Conservation (phyloP, 2,113 vertebrate species). For the Pampusana beccarii region DNA sequence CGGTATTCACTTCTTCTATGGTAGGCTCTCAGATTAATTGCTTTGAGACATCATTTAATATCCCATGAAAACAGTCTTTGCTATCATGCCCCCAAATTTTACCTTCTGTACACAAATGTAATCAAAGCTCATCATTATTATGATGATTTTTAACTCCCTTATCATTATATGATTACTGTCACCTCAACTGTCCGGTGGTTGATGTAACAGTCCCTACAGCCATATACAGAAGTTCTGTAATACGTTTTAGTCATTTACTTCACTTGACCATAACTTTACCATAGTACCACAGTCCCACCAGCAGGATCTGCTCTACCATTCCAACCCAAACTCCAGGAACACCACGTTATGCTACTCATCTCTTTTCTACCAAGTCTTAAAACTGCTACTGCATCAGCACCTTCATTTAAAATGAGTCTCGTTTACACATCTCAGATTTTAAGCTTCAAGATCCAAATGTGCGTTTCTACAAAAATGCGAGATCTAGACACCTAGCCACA, state of each 20-base stretch:
- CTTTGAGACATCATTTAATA: not conserved
- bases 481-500: not conserved
- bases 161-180: not conserved
- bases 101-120: not conserved
- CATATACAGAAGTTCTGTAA: not conserved
- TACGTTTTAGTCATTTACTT: not conserved
- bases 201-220: not conserved
- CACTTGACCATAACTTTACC: not conserved
- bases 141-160: not conserved
- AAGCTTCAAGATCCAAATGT: not conserved
- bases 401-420: slow-evolving; percentile 21
- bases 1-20: not conserved
- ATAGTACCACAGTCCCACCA: not conserved
- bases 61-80: not conserved
- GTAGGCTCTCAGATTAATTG: not conserved
- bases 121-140: not conserved
- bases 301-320: not conserved
- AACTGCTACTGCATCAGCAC: slow-evolving; percentile 45
- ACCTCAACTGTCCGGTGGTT: not conserved
- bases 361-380: not conserved
- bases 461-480: not conserved
- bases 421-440: slow-evolving; percentile 29
- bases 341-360: not conserved
- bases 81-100: not conserved
- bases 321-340: not conserved